Percentiles rank a stretch among this genome's conserved stretches.
phyloP scores from a whole-genome alignment of 2,888 invertebrate species.

The Spialia ferax region DNA sequence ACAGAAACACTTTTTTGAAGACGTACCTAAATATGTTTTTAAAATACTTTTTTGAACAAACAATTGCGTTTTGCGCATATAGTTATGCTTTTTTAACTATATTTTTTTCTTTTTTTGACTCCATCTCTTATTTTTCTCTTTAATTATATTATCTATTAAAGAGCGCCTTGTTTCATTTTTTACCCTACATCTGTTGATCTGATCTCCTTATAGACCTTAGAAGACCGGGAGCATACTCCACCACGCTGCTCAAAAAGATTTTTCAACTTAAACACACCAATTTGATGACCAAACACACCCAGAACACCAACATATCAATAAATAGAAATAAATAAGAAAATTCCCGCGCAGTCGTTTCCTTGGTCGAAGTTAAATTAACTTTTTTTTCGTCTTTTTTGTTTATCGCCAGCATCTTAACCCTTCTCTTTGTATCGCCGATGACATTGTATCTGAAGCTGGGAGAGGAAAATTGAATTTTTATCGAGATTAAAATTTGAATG shows the following conservation, averaged over 20 bases:
- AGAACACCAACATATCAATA: constrained; percentile 43
- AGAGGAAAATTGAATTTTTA: constrained; percentile 84
- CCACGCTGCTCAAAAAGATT: neutral
- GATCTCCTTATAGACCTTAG: no score
- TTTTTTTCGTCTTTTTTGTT: constrained; percentile 76
- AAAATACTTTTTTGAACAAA: no score
- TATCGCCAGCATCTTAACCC: constrained; percentile 83
- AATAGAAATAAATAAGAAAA: constrained; percentile 59
- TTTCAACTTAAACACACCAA: constrained; percentile 16
- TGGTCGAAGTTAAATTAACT: constrained; percentile 81
- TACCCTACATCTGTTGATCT: no score
- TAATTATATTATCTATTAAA: no score
- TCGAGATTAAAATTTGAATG: constrained; percentile 72
- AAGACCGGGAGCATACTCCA: no score
- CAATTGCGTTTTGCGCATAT: no score
- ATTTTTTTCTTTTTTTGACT: neutral
- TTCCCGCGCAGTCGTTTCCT: constrained; percentile 70
- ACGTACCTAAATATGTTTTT: no score
- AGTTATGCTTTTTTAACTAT: neutral
- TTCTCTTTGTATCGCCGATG: constrained; percentile 73
- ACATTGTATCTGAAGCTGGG: constrained; percentile 71
- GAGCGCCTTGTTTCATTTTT: no score
- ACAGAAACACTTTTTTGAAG: no score
- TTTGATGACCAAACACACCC: constrained; percentile 55
- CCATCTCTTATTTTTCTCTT: no score